Conservation (phyloP, 2,888 invertebrate species). For the Caenorhabditis imperialis region DNA sequence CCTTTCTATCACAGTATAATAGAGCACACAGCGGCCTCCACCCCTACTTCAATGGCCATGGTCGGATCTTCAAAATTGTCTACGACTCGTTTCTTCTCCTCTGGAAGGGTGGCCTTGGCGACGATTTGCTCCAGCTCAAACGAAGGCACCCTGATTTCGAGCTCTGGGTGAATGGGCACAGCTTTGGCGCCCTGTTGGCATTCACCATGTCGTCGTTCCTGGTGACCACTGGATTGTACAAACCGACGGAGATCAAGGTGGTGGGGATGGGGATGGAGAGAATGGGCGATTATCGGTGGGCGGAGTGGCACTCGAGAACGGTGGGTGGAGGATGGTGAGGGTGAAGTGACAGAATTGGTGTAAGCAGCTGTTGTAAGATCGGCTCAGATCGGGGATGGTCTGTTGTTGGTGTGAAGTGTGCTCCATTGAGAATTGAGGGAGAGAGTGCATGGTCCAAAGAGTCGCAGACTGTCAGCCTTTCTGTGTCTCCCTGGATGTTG, state of each 20-base stretch:
- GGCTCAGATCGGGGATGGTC: no score
- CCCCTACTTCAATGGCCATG: conserved; percentile 21
- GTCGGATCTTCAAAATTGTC: conserved; percentile 23
- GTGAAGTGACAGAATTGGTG: no score
- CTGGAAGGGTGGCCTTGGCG: conserved; percentile 37
- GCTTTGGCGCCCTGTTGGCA: conserved; percentile 18
- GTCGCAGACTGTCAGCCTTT: no score
- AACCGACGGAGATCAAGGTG: conserved; percentile 33
- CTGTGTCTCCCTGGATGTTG: no score
- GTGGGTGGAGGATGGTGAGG: no score
- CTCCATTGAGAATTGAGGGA: no score
- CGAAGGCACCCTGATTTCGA: conserved; percentile 32
- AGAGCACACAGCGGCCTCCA: conserved; percentile 20
- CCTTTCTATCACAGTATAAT: background rate
- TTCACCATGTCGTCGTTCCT: conserved; percentile 25
- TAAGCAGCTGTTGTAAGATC: no score
- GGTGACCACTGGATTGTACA: conserved; percentile 24
- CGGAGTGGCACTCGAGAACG: conserved; percentile 19
- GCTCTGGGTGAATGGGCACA: conserved; percentile 43
- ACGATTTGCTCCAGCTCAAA: conserved; percentile 23
- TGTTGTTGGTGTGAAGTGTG: no score
- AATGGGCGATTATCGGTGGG: conserved; percentile 30
- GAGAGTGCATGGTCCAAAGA: no score
- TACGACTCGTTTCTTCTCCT: conserved; percentile 35
- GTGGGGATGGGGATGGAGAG: conserved; percentile 22